A percentile compares a stretch with the other conserved stretches of the same genome.
Evolutionary conservation across 2,797 vertebrate species (phyloP).

Genomic region (Coluber constrictor): DNA sequence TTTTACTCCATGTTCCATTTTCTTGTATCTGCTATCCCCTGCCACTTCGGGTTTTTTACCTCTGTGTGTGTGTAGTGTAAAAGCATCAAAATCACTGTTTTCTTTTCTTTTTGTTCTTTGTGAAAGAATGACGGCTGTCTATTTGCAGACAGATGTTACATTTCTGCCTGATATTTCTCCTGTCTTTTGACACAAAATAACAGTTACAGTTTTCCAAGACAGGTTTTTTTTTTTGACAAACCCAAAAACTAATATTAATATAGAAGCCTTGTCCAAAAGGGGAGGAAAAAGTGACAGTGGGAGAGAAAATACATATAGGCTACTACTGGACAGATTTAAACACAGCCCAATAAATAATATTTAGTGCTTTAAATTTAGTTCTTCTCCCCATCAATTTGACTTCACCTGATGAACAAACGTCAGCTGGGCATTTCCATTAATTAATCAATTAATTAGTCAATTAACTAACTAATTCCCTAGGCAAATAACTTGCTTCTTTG

Average conservation of each 20-base stretch:
- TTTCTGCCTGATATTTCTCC: background rate
- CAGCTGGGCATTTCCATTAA: background rate
- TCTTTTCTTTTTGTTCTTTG: background rate
- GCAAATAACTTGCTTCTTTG: background rate
- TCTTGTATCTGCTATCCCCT: background rate
- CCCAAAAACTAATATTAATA: background rate
- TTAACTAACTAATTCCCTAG: background rate
- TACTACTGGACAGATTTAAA: background rate
- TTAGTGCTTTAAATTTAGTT: background rate
- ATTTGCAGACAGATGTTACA: background rate
- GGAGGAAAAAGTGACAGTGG: accelerated
- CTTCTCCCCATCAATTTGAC: background rate
- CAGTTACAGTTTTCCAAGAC: background rate
- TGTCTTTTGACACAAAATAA: background rate
- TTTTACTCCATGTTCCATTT: background rate
- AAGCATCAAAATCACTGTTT: background rate
- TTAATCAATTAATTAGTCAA: background rate
- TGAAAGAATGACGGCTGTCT: background rate
- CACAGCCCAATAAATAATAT: background rate
- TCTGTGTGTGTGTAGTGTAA: background rate
- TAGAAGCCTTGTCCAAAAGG: background rate
- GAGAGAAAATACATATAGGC: background rate
- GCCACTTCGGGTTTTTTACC: background rate
- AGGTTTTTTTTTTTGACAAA: background rate
- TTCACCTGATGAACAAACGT: background rate